Evolutionary conservation across 2,797 vertebrate genomes (phyloP).

Genomic region (Onychomys leucogaster): DNA sequence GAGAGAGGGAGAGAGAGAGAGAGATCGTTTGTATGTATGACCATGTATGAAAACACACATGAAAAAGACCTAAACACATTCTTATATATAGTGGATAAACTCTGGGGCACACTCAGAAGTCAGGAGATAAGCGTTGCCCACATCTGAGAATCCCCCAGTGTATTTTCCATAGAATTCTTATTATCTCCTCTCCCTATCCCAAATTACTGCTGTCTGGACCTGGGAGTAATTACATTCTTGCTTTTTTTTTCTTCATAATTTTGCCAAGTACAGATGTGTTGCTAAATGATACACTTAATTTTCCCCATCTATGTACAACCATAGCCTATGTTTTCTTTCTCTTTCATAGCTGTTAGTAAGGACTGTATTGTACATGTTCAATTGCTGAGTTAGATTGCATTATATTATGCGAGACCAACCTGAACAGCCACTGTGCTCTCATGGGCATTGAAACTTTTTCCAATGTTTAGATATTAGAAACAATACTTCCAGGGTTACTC

Average conservation of each 20-base stretch:
- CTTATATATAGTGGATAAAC: background rate
- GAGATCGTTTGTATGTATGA: background rate
- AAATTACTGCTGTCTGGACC: background rate
- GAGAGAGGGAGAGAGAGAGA: too few relatives aligned
- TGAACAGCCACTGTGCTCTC: background rate
- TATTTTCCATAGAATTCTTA: background rate
- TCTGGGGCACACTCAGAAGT: background rate
- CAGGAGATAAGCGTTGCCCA: background rate
- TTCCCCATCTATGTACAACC: background rate
- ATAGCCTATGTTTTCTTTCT: background rate
- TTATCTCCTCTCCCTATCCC: background rate
- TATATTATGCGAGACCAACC: background rate
- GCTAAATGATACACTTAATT: background rate
- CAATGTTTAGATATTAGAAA: background rate
- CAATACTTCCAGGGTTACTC: background rate
- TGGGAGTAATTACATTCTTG: background rate
- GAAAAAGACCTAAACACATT: background rate
- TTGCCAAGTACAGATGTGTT: background rate
- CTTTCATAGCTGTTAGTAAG: background rate
- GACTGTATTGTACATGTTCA: background rate
- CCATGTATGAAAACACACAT: background rate
- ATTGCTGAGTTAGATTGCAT: background rate
- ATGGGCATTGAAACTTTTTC: background rate
- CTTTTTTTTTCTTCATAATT: background rate
- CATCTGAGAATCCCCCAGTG: background rate